Evolutionary conservation across 2,888 invertebrate genomes (phyloP), one percentile per base, ranked within the genome.

Genomic region (Phymatocera aterrima): DNA sequence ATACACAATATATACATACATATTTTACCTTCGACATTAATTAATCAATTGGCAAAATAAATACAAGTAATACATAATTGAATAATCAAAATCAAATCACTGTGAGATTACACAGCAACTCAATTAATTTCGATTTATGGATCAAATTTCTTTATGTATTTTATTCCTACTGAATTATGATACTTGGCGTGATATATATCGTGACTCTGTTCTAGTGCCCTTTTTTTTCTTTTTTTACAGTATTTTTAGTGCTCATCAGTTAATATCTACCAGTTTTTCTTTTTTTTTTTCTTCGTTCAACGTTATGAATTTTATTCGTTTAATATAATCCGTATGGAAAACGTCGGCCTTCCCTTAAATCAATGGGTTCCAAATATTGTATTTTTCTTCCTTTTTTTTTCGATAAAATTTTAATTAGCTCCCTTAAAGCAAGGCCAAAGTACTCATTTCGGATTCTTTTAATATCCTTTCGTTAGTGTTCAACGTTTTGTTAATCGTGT

Each of bases 361-460:
- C 18, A 24, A 24, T 18, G 18, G 48, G 34, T 80, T 80, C 77
- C 68, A 79, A 78, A 77, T 37, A 72, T n/a, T 68, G 21, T 40
- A 43, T 79, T 34, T 40, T 65, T 70, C 37, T 75, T 64, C n/a
- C n/a, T n/a, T 78, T 21, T 34, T 24, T 61, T 28, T 34, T 28
- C 61, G 28, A 31, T 51, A 72, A 24, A 68, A 68, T 24, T 51
- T 72, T 57, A 18, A 77, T 82, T 61, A 78, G 79, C 81, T 79
- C 40, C 78, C 82, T 86, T 83, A 91, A 91, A 88, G 87, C 84
- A 85, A 90, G 90, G 91, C 90, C 90, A 90, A 91, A 88, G 90
- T 88, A 85, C 83, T 89, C 90, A 90, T 89, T 83, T 79, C 83
- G 83, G 81, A 84, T 82, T 80, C 64, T 40, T 79, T 68, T 77